These are phyloP conservation scores for Martes martes DNA, from an alignment of 2,113 vertebrate species.

Conservation along the genomic window DNA sequence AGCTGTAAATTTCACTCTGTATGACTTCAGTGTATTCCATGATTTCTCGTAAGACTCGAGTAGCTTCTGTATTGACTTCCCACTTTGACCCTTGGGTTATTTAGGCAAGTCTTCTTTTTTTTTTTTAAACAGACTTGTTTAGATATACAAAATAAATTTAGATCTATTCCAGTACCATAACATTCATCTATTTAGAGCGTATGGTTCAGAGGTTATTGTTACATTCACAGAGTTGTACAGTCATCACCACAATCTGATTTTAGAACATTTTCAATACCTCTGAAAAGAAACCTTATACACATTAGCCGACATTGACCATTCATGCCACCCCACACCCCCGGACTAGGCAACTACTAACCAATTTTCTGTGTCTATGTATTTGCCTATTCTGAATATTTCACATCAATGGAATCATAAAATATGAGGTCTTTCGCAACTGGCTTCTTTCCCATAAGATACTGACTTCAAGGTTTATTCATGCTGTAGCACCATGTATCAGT, in stretches of 20 bases:
- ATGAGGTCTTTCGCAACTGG: background rate
- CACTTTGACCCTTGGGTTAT: background rate
- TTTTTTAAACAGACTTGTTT: constrained; percentile 6
- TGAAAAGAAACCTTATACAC: background rate
- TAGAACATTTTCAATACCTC: background rate
- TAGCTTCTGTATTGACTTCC: constrained; percentile 10
- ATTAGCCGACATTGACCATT: background rate
- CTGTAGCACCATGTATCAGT: background rate
- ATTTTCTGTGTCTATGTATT: background rate
- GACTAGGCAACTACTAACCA: background rate
- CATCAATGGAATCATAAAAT: background rate
- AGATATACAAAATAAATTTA: background rate
- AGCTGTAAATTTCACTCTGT: background rate
- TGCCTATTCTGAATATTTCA: constrained; percentile 1
- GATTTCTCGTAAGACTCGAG: background rate
- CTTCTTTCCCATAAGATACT: background rate
- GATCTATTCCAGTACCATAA: background rate
- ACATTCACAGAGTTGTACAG: background rate
- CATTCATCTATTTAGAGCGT: background rate
- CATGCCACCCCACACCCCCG: background rate
- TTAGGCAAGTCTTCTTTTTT: constrained; percentile 1
- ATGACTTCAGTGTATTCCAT: background rate
- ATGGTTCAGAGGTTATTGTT: background rate
- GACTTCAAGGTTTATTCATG: background rate
- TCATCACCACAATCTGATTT: constrained; percentile 18